These are phyloP conservation scores for Ancistrus triradiatus DNA, from an alignment of 2,113 vertebrate genomes.

Conservation along the genomic window DNA sequence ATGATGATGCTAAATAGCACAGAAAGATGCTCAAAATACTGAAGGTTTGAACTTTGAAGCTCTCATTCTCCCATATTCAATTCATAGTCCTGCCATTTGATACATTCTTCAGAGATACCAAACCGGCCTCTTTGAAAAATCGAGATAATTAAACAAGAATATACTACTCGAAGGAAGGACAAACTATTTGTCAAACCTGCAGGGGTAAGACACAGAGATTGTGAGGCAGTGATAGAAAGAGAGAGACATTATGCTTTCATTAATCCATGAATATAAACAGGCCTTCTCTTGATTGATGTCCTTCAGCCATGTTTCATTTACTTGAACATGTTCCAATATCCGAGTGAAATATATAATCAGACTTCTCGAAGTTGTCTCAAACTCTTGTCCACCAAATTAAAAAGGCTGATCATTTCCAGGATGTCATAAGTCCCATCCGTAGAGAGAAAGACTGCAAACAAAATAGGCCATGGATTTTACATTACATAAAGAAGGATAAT, in stretches of 20 bases:
- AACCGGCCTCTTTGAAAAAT: slow-evolving; percentile 21
- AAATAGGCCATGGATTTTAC: slow-evolving; percentile 49
- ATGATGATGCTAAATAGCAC: no score
- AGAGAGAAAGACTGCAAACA: slow-evolving; percentile 24
- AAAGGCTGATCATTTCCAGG: slow-evolving; percentile 7
- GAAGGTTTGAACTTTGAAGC: slow-evolving; percentile 10
- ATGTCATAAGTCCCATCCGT: slow-evolving; percentile 16
- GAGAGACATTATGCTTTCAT: slow-evolving; percentile 35
- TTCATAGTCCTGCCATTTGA: not conserved
- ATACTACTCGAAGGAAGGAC: slow-evolving; percentile 22
- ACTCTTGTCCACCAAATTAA: not conserved
- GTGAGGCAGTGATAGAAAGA: not conserved
- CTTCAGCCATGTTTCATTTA: slow-evolving; percentile 47
- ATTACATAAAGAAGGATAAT: slow-evolving; percentile 41
- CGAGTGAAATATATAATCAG: slow-evolving; percentile 45
- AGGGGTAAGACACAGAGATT: not conserved
- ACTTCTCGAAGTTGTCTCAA: slow-evolving; percentile 32
- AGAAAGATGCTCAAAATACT: slow-evolving; percentile 3
- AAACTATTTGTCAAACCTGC: slow-evolving; percentile 35
- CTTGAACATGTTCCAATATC: slow-evolving; percentile 45
- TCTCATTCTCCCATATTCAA: slow-evolving; percentile 2
- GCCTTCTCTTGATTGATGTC: slow-evolving; percentile 40
- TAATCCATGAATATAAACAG: slow-evolving; percentile 48
- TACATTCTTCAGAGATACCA: slow-evolving; percentile 21
- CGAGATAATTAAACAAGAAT: slow-evolving; percentile 36